Conservation (phyloP, 2,888 invertebrate species). For the Prosapia bicincta region DNA sequence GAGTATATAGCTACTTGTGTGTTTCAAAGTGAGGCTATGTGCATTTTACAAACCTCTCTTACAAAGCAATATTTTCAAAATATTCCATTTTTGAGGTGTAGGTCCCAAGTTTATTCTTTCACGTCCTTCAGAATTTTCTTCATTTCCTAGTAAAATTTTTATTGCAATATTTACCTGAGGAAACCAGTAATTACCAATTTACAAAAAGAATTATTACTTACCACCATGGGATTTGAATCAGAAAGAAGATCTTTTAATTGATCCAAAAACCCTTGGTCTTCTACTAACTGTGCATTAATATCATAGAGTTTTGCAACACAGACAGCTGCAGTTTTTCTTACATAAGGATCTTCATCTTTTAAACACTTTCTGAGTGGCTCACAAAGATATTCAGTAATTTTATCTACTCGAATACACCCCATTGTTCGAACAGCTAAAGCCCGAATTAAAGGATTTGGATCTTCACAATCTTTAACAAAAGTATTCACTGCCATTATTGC, state of each 20-base stretch:
- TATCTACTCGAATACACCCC: slow-evolving; percentile 99
- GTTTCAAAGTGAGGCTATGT: too few relatives aligned
- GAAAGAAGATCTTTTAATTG: slow-evolving; percentile 94
- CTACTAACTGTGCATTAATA: slow-evolving; percentile 71
- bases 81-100: too few relatives aligned
- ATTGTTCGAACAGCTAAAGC: slow-evolving; percentile 98
- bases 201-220: slow-evolving; percentile 13
- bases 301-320: slow-evolving; percentile 99
- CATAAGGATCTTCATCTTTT: slow-evolving; percentile 96
- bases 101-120: too few relatives aligned
- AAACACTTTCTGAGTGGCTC: slow-evolving; percentile 94
- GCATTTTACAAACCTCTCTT: too few relatives aligned
- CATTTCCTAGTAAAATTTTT: too few relatives aligned
- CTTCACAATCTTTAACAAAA: slow-evolving; percentile 99
- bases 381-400: slow-evolving; percentile 98
- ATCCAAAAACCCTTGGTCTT: slow-evolving; percentile 94
- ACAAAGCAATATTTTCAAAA: too few relatives aligned
- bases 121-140: too few relatives aligned
- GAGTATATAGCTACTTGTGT: too few relatives aligned
- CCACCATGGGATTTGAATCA: slow-evolving; percentile 98
- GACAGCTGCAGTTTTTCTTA: slow-evolving; percentile 98
- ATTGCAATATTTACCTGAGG: too few relatives aligned
- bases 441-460: slow-evolving; percentile 97
- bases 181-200: too few relatives aligned
- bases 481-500: slow-evolving; percentile 99